phyloP scores from a whole-genome alignment of 2,797 vertebrate species.

The Neosilurus hyrtlii region DNA sequence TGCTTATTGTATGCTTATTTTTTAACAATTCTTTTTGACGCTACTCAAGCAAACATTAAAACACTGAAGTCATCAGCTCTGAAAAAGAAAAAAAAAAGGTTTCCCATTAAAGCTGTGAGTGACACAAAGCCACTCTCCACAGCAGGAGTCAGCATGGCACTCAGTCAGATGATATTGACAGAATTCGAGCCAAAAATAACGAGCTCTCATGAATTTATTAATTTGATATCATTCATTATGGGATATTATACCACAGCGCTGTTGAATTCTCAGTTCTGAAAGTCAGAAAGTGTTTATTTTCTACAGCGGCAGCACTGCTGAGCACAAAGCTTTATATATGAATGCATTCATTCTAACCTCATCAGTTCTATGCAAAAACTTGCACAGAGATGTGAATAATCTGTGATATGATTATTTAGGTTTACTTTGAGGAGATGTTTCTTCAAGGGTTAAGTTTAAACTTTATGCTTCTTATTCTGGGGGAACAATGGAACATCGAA shows the following conservation, averaged over 20 bases:
- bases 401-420: background rate
- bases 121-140: conserved; percentile 12
- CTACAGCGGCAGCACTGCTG: background rate
- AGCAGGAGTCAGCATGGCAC: conserved; percentile 3
- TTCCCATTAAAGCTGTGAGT: background rate
- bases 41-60: conserved; percentile 18
- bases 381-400: background rate
- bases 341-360: background rate
- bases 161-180: conserved; percentile 19
- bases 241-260: background rate
- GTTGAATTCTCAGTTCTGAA: background rate
- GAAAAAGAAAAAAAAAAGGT: background rate
- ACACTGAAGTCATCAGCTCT: background rate
- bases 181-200: conserved; percentile 3
- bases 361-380: background rate
- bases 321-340: background rate
- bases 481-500: background rate
- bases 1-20: conserved; percentile 41
- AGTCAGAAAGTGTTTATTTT: background rate
- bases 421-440: background rate
- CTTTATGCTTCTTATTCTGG: background rate
- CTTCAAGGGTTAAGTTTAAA: background rate
- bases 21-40: conserved; percentile 22
- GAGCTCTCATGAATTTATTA: background rate
- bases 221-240: conserved; percentile 11